Evolutionary conservation across 2,113 vertebrate genomes (phyloP), one percentile per base, ranked within the genome.

Genomic region (Mus musculus): DNA sequence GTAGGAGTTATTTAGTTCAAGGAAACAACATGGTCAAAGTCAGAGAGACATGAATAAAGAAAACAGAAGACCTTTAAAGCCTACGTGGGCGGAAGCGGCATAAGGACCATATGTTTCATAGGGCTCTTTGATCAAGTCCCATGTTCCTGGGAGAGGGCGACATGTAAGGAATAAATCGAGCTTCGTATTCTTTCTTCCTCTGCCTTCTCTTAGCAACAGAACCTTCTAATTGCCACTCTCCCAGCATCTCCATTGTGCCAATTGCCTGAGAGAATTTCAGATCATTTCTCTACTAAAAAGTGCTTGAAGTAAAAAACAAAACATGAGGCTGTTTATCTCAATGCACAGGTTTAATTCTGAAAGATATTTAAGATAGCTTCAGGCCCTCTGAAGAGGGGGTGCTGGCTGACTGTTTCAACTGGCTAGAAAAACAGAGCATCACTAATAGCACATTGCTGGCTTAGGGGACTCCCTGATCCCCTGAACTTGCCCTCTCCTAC

Each of bases 321-420:
- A 52, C 75, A 67, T 7, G 49, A 54, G 20, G 46, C 67, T 88
- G n/a, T 95, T 93, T 95, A 94, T 96, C 78, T 90, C 93, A 67
- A 14, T 36, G 28, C 71, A 72, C 77, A 92, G 73, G 88, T 91
- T 95, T 82, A 87, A 72, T 77, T 72, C 52, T 33, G 42, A 89
- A 89, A 89, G 78, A 73, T 65, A 56, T 22, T 91, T 89, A 86
- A 80, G 80, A 49, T 42, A 33, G 56, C 59, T 89, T 91, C 67
- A 77, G 92, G 59, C 67, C 65, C 69, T 89, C 81, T 63, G 42
- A 75, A 76, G 82, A 89, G 46, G 75, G 56, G 10, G 6, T 56
- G 39, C 12, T 42, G 14, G 4, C 72, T 17, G 28, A 11, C 46
- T 88, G 42, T 95, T 54, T 85, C 46, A 42, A 63, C 36, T 22